phyloP scores from a whole-genome alignment of 2,113 vertebrate genomes.

The Gavia stellata region DNA sequence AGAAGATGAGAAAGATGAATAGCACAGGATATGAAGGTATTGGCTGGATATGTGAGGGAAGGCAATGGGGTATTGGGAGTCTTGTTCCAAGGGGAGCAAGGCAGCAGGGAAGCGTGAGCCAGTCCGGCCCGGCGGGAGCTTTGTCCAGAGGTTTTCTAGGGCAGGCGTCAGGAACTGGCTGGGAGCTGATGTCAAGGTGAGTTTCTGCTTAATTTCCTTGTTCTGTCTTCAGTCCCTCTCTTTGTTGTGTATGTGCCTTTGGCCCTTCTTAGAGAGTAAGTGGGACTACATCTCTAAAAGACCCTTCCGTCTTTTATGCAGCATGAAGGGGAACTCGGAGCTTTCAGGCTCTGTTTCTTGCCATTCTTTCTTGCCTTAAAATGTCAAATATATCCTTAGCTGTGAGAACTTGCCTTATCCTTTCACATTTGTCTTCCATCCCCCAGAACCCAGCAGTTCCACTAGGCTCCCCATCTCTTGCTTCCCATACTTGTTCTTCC shows the following conservation, averaged over 20 bases:
- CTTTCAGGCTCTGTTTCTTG: not conserved
- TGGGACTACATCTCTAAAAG: not conserved
- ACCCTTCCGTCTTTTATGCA: not conserved
- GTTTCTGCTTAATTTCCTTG: not conserved
- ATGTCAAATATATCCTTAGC: not conserved
- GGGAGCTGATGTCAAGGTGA: conserved; percentile 28
- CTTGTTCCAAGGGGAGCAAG: not conserved
- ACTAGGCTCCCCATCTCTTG: not conserved
- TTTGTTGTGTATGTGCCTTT: not conserved
- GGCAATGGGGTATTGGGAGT: not conserved
- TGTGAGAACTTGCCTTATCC: not conserved
- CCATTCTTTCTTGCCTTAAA: not conserved
- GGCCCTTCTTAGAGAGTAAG: not conserved
- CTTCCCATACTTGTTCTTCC: not conserved
- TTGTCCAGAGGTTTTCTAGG: not conserved
- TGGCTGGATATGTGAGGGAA: not conserved
- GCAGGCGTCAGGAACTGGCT: not conserved
- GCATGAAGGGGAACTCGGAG: not conserved
- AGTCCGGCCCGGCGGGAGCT: not conserved
- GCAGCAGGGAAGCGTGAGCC: not conserved
- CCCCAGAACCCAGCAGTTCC: not conserved
- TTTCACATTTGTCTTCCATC: not conserved
- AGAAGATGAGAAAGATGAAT: conserved; percentile 45
- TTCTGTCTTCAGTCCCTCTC: not conserved
- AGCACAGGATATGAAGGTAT: conserved; percentile 17